phyloP scores from a whole-genome alignment of 2,888 invertebrate genomes.

The Calliphora vomitoria region DNA sequence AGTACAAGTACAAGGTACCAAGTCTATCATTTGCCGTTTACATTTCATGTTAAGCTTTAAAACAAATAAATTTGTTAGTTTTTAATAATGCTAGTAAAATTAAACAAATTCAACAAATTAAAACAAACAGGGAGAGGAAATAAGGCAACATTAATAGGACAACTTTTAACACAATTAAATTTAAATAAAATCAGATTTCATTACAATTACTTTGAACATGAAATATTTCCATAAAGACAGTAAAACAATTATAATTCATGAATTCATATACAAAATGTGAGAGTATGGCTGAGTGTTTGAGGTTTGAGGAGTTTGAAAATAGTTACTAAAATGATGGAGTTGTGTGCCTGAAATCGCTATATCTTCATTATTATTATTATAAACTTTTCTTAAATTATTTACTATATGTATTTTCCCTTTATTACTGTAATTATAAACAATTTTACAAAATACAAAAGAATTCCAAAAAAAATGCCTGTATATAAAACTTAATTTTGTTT shows the following conservation, averaged over 20 bases:
- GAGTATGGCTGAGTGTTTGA: too few species aligned
- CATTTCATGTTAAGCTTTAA: not conserved
- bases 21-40: not conserved
- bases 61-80: not conserved
- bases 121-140: not conserved
- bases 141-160: not conserved
- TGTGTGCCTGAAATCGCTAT: slow-evolving; percentile 2
- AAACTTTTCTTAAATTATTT: slow-evolving; percentile 20
- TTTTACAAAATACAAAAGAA: slow-evolving; percentile 64
- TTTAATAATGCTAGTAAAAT: not conserved
- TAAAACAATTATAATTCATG: too few species aligned
- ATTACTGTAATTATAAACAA: slow-evolving; percentile 57
- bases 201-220: not conserved
- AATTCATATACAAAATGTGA: too few species aligned
- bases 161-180: not conserved
- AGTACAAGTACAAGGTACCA: not conserved
- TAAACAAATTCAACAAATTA: not conserved
- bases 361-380: slow-evolving; percentile 30
- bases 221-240: too few species aligned
- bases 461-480: slow-evolving; percentile 51
- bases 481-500: slow-evolving; percentile 52
- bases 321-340: not conserved
- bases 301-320: not conserved
- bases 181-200: not conserved
- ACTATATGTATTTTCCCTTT: not conserved